Base-by-base conservation (phyloP, 2,797 vertebrate species). In the Cephalopachus bancanus region DNA sequence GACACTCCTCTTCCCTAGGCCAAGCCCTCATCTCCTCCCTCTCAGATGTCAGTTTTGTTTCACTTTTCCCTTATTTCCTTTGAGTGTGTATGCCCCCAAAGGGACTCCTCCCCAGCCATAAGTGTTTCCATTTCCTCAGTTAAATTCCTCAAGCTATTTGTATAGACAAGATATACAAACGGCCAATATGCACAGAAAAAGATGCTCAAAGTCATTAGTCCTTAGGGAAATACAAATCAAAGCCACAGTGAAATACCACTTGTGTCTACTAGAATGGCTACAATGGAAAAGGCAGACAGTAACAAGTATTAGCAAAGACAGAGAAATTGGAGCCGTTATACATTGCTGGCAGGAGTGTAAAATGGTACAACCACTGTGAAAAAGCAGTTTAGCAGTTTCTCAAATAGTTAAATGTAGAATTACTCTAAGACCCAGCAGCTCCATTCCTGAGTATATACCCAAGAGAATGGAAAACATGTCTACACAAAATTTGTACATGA, bases 211-310 rank as follows among this genome's bases (percentile, higher is more conserved):
- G 62, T 75, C 72, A 65, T 64, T 33, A 67, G 65, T 88, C 69
- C 37, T 72, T 12, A 71, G 92, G 69, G 71, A 69, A 88, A 80
- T 59, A 37, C 24, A 85, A 22, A 81, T 85, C 96, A 93, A 96
- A 94, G 64, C 62, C n/a, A 49, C 74, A 71, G 16, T 5, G 24
- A 75, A 76, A 55, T 4, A 30, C n/a, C 53, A 19, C 15, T 62
- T 75, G 51, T 22, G 62, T 7, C n/a, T 75, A 28, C 11, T 16
- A 49, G 30, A 24, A 69, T 22, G 85, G 16, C 55, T 65, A 6
- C 72, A 51, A 83, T 85, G 9, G 79, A 94, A 89, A 83, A 93
- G 81, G 55, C 22, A n/a, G 74, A 51, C 12, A 60, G 17, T 65
- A 44, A 30, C 44, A n/a, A 89, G 30, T 62, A 26, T 60, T n/a